These are phyloP conservation scores for Sciurus vulgaris DNA, from an alignment of 2,797 vertebrate genomes.

Conservation along the genomic window DNA sequence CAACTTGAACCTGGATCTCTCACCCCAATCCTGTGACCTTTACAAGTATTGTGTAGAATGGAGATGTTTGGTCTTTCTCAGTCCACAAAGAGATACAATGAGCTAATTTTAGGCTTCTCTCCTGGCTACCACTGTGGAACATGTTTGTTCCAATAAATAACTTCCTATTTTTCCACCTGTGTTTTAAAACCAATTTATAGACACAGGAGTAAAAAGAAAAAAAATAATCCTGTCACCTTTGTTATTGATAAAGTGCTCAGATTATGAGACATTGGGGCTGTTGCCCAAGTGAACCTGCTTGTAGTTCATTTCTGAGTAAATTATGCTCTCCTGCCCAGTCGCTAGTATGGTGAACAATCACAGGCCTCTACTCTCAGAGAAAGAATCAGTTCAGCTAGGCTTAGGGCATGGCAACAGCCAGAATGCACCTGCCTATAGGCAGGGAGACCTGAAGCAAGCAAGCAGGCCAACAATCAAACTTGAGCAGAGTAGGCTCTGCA, in stretches of 20 bases:
- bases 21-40: not conserved
- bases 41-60: not conserved
- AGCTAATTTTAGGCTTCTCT: not conserved
- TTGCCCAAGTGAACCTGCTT: not conserved
- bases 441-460: not conserved
- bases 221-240: not conserved
- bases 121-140: not conserved
- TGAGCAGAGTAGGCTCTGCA: not conserved
- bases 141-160: not conserved
- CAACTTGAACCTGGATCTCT: not conserved
- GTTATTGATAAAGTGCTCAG: not conserved
- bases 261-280: not conserved
- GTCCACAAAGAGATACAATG: not conserved
- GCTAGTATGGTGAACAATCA: not conserved
- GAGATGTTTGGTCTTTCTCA: not conserved
- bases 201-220: not conserved
- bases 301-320: not conserved
- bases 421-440: no score
- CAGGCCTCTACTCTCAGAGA: not conserved
- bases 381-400: not conserved
- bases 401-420: not conserved
- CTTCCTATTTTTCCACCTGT: not conserved
- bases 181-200: not conserved
- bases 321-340: not conserved
- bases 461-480: not conserved